Evolutionary conservation across 92 coral and sea anemone genomes (phyloP).

Genomic region (Micromussa lordhowensis): DNA sequence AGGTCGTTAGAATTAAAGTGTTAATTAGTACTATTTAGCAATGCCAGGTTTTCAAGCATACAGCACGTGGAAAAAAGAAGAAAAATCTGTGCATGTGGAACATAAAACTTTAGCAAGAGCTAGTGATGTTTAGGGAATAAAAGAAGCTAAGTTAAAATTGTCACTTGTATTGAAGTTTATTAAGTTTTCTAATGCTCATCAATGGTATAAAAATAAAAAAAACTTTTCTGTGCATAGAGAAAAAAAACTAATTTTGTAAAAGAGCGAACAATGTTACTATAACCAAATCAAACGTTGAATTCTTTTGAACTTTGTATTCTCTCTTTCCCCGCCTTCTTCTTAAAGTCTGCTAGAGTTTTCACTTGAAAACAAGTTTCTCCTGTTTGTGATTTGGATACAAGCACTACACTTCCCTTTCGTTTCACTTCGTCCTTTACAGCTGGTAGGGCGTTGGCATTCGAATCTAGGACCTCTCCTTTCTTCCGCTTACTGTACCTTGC

Average conservation of each 20-base stretch:
- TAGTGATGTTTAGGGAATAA: background rate
- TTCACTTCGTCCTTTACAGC: background rate
- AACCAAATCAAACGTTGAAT: background rate
- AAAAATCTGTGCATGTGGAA: background rate
- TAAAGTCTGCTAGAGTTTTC: slow-evolving; percentile 17
- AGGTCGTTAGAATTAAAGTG: background rate
- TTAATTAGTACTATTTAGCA: background rate
- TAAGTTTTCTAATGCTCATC: background rate
- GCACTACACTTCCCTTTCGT: slow-evolving; percentile 42
- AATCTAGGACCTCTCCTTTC: slow-evolving; percentile 16
- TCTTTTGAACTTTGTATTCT: background rate
- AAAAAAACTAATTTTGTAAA: too few species aligned
- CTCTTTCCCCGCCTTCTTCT: background rate
- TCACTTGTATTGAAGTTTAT: background rate
- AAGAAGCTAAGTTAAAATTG: background rate
- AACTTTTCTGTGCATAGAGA: too few species aligned
- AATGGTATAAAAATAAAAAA: too few species aligned
- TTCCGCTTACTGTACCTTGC: slow-evolving; percentile 24
- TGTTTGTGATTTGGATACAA: slow-evolving; percentile 38
- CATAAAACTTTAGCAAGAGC: background rate
- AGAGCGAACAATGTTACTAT: too few species aligned
- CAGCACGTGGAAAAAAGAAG: background rate
- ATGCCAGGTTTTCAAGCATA: background rate
- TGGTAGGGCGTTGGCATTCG: slow-evolving; percentile 8
- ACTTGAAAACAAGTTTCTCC: slow-evolving; percentile 55